These are phyloP conservation scores for Phylloscopus trochiloides DNA, from an alignment of 2,113 vertebrate genomes.

Conservation along the genomic window DNA sequence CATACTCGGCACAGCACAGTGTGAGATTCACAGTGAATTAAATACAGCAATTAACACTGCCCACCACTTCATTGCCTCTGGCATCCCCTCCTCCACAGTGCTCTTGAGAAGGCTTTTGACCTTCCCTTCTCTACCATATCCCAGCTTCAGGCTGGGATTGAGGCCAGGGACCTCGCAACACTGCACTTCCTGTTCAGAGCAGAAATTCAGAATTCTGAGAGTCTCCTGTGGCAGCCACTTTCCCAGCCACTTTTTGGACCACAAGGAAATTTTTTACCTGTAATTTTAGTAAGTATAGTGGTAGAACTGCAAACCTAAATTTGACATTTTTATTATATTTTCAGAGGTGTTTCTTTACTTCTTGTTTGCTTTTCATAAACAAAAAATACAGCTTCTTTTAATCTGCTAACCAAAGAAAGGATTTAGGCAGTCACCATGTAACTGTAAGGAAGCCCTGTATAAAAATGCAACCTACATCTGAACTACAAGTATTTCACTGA, in stretches of 20 bases:
- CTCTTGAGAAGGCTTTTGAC: not conserved
- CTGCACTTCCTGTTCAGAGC: not conserved
- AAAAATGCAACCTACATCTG: not conserved
- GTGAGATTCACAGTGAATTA: not conserved
- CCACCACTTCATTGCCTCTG: not conserved
- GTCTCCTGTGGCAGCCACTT: not conserved
- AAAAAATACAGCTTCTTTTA: not conserved
- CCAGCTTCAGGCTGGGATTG: not conserved
- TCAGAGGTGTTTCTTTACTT: not conserved
- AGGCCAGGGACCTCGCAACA: not conserved
- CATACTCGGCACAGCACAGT: not conserved
- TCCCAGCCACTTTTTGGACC: not conserved
- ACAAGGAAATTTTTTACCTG: not conserved
- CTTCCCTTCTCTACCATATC: not conserved
- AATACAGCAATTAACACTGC: not conserved
- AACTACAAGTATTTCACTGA: not conserved
- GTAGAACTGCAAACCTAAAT: not conserved
- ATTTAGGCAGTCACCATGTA: not conserved
- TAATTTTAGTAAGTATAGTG: not conserved
- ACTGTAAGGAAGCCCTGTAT: not conserved
- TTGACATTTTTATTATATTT: not conserved
- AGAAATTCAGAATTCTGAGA: not conserved
- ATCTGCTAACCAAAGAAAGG: not conserved
- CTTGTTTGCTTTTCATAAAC: not conserved
- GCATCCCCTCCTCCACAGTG: not conserved